These are phyloP conservation scores for Chalcis sispes DNA, from an alignment of 2,888 invertebrate species.

Conservation along the genomic window DNA sequence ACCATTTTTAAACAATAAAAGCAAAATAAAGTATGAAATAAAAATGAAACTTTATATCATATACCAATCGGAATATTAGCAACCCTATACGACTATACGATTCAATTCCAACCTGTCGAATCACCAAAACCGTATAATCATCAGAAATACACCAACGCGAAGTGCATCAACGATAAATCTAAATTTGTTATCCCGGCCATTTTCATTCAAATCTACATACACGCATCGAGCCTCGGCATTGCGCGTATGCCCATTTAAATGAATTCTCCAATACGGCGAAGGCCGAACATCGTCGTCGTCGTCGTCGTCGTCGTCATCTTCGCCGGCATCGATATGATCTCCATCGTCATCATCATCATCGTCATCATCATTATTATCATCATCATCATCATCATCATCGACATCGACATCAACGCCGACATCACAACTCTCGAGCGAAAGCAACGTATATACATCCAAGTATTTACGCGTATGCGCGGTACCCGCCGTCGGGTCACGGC, in stretches of 20 bases:
- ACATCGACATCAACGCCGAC: slow-evolving; percentile 1
- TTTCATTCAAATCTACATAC: slow-evolving; percentile 19
- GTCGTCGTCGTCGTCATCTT: neutral
- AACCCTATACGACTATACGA: too few species aligned
- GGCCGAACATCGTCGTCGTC: neutral
- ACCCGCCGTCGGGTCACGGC: neutral
- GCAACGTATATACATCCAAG: neutral
- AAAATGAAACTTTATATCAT: too few species aligned
- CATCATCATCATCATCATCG: slow-evolving; percentile 8
- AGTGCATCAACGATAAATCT: neutral
- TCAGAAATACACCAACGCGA: too few species aligned
- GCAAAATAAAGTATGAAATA: too few species aligned
- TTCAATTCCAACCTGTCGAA: too few species aligned
- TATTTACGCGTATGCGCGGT: neutral
- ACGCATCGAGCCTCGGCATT: neutral
- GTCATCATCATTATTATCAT: neutral
- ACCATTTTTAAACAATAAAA: slow-evolving; percentile 1
- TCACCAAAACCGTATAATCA: too few species aligned
- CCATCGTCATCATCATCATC: neutral
- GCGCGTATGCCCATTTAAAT: slow-evolving; percentile 52
- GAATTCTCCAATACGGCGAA: slow-evolving; percentile 37
- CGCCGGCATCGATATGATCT: neutral
- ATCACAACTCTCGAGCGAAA: neutral
- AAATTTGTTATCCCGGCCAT: too few species aligned
- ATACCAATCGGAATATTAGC: too few species aligned